Evolutionary conservation across 2,797 vertebrate genomes (phyloP).

Genomic region (Sebastes iracundus): DNA sequence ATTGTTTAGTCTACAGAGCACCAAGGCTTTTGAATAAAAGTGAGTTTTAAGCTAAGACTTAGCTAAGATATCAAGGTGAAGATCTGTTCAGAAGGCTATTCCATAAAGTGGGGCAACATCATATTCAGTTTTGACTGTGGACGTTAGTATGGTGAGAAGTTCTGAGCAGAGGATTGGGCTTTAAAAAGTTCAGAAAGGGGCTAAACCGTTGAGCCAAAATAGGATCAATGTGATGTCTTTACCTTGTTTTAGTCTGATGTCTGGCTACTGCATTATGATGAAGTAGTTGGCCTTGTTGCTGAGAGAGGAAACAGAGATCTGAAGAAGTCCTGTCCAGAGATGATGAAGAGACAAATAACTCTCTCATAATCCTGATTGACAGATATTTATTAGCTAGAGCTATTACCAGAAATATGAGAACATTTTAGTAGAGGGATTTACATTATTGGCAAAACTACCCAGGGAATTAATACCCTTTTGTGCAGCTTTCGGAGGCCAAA

Average conservation of each 20-base stretch:
- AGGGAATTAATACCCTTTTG: neutral
- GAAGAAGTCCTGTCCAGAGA: neutral
- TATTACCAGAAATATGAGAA: neutral
- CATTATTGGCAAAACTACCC: neutral
- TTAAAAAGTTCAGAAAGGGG: neutral
- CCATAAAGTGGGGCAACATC: neutral
- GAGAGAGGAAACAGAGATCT: neutral
- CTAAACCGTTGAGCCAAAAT: neutral
- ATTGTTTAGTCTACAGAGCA: neutral
- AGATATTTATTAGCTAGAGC: neutral
- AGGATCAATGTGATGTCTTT: neutral
- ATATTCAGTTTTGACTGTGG: neutral
- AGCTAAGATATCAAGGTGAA: neutral
- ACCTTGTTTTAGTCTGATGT: neutral
- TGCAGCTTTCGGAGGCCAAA: neutral
- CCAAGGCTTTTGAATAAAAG: neutral
- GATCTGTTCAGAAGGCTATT: neutral
- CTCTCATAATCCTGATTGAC: neutral
- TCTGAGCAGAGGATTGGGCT: neutral
- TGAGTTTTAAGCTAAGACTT: neutral
- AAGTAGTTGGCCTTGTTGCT: neutral
- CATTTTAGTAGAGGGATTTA: neutral
- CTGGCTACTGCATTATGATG: neutral
- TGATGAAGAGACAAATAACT: neutral
- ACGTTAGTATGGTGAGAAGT: neutral